Base-by-base conservation (phyloP, 2,888 invertebrate species). In the Polydrusus cervinus region DNA sequence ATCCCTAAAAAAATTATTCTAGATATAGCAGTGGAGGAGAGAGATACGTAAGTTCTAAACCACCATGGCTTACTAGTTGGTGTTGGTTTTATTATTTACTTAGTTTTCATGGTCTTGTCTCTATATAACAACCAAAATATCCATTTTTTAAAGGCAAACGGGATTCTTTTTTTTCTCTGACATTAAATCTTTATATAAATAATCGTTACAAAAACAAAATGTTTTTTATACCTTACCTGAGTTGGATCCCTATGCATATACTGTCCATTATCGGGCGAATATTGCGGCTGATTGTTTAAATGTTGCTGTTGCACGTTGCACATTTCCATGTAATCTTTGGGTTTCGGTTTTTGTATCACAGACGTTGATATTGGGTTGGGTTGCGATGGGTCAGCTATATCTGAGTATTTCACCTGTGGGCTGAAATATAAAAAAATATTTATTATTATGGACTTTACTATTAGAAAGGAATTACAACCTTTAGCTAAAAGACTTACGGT, bases 271-370 rank as follows among this genome's bases (percentile, higher is more conserved):
- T 79, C 62, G 11, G 79, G 79, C 8, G 76, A 69, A 69, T 81
- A 82, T 38, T 80, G 67, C 76, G 79, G 80, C 25, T 80, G 79
- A 20, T 77, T 74, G 61, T 76, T 78, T 57, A 78, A 55, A 77
- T 84, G 82, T 57, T 76, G 66, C 71, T 83, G 84, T 71, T 83
- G 82, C 13, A 83, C 79, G 74, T 82, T 85, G 79, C 85, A 85
- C 84, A 86, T 84, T 38, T 86, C 86, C 81, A 85, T 82, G 73
- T 82, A 83, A 14, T 85, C 84, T 72, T 86, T 86, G 51, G 84
- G 82, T 78, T 86, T 86, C 43, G 83, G 82, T 76, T 85, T 85
- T 73, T 84, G 84, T 61, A 84, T 83, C 62, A 83, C 82, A 67
- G 83, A 77, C 11, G 83, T 78, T 20, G 84, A 76, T 47, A 78